These are phyloP conservation scores for Oncorhynchus kisutch DNA, from an alignment of 2,113 vertebrate species.

Conservation along the genomic window DNA sequence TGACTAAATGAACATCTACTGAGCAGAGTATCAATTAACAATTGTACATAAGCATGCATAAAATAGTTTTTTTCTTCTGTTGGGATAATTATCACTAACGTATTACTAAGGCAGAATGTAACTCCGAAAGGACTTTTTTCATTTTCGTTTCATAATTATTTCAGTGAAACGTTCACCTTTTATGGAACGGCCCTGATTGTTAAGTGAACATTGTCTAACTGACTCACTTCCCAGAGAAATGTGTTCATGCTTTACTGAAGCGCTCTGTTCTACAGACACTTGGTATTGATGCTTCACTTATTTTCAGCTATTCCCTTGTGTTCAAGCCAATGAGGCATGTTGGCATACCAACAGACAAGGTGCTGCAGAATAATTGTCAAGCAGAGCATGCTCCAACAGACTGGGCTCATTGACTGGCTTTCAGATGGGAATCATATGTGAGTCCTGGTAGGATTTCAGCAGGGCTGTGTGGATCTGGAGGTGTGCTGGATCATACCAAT, in stretches of 20 bases:
- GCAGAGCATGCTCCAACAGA: neutral
- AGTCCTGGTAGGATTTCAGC: neutral
- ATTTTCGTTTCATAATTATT: constrained; percentile 31
- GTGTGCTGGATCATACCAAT: neutral
- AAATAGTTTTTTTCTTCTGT: neutral
- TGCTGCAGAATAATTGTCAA: neutral
- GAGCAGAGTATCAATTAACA: constrained; percentile 8
- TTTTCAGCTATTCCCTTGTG: neutral
- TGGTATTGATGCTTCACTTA: constrained; percentile 7
- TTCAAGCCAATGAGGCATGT: constrained; percentile 1
- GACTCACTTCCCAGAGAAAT: constrained; percentile 7
- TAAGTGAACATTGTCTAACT: constrained; percentile 20
- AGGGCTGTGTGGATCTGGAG: neutral
- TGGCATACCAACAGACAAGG: constrained; percentile 7
- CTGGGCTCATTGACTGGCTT: neutral
- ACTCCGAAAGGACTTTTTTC: constrained; percentile 9
- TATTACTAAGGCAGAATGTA: constrained; percentile 3
- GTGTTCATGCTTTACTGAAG: neutral
- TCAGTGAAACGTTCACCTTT: constrained; percentile 19
- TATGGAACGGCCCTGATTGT: constrained; percentile 9
- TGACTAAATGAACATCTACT: constrained; percentile 14
- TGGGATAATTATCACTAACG: neutral
- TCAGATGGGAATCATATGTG: neutral
- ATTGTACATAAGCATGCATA: constrained; percentile 7
- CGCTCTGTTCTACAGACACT: neutral